phyloP scores from a whole-genome alignment of 1,140 invertebrate species.

The Penaeus japonicus region DNA sequence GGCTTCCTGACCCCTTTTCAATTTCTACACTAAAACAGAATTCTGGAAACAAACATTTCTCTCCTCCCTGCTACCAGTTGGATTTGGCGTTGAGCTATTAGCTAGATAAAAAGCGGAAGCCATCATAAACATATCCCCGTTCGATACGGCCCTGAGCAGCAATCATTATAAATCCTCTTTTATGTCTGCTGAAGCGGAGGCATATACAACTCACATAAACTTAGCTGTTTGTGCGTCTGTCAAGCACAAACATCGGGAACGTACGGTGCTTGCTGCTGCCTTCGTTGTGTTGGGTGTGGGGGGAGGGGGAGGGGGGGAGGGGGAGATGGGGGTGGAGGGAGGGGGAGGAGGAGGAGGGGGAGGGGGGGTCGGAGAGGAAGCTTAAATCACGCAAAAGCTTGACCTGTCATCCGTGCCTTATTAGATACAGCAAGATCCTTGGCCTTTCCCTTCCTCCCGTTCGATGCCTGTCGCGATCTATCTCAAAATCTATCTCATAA shows the following conservation, averaged over 20 bases:
- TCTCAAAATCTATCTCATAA: too few species aligned
- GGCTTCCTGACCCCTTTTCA: conserved; percentile 42
- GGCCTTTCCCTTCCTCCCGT: neutral
- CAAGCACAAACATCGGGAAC: conserved; percentile 29
- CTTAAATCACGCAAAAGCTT: too few species aligned
- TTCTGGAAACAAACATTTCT: conserved; percentile 35
- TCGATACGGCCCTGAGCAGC: conserved; percentile 53
- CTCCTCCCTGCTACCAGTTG: conserved; percentile 40
- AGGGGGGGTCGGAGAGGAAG: neutral
- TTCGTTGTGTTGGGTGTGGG: neutral
- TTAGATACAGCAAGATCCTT: neutral
- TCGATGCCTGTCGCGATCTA: too few species aligned
- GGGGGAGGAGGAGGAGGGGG: conserved; percentile 4
- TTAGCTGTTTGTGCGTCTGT: conserved; percentile 53
- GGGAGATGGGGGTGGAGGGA: neutral
- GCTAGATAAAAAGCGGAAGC: conserved; percentile 50
- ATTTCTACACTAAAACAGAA: conserved; percentile 50
- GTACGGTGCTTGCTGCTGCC: neutral
- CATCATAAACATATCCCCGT: conserved; percentile 51
- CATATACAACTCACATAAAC: conserved; percentile 55
- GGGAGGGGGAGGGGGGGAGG: neutral
- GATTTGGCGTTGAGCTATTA: conserved; percentile 54
- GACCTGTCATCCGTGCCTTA: too few species aligned
- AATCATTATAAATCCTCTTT: conserved; percentile 56
- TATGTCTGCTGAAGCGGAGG: conserved; percentile 51